A percentile compares a stretch with the other conserved stretches of the same genome.
Evolutionary conservation across 2,797 vertebrate genomes (phyloP).

Genomic region (Falco naumanni): DNA sequence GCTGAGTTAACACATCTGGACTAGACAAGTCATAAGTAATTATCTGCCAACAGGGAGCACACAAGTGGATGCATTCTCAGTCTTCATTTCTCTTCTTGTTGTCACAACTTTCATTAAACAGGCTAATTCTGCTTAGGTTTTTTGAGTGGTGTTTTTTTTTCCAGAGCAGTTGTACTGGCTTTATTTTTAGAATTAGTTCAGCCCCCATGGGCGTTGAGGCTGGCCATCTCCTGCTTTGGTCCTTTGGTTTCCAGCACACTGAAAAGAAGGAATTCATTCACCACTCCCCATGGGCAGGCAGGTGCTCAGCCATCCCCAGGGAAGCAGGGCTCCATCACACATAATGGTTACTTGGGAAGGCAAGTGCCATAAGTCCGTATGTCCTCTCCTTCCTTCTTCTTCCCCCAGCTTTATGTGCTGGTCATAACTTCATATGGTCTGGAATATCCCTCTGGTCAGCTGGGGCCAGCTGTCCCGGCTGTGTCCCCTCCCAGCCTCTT

Average conservation of each 20-base stretch:
- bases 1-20: not conserved
- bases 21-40: not conserved
- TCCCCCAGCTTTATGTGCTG: too few species aligned
- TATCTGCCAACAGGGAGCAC: not conserved
- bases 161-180: not conserved
- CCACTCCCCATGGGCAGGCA: too few species aligned
- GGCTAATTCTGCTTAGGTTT: not conserved
- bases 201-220: not conserved
- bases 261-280: too few species aligned
- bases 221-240: not conserved
- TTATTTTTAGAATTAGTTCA: not conserved
- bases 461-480: too few species aligned
- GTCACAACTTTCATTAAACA: not conserved
- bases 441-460: too few species aligned
- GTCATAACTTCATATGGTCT: too few species aligned
- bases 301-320: too few species aligned
- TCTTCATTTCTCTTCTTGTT: not conserved
- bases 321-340: too few species aligned
- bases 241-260: not conserved
- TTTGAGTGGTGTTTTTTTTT: not conserved
- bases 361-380: too few species aligned
- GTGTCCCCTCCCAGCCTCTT: too few species aligned
- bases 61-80: not conserved
- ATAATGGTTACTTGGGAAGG: too few species aligned
- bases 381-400: too few species aligned